Evolutionary conservation across 2,888 invertebrate genomes (phyloP).

Genomic region (Daptonema setosum): DNA sequence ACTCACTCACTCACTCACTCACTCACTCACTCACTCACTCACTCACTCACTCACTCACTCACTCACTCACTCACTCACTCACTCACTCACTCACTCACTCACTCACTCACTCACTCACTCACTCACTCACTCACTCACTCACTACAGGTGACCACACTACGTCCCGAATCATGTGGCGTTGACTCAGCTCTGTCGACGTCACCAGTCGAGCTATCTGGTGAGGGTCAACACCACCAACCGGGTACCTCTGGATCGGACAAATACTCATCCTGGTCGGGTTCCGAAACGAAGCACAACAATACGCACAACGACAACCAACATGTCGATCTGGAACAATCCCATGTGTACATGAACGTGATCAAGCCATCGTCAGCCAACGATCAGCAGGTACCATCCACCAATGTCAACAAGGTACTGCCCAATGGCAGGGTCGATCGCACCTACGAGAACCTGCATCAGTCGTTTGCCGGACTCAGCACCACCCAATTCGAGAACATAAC

Average conservation of each 20-base stretch:
- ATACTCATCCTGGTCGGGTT: conserved; percentile 8
- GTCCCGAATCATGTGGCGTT: background rate
- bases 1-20: too few species aligned
- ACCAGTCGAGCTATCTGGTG: conserved; percentile 9
- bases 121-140: too few species aligned
- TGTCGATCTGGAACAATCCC: background rate
- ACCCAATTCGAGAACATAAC: conserved; percentile 5
- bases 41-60: too few species aligned
- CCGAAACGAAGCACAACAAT: background rate
- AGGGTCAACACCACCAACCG: background rate
- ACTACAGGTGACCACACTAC: background rate
- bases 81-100: too few species aligned
- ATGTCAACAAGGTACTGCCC: background rate
- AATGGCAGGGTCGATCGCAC: background rate
- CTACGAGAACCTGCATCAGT: conserved; percentile 3
- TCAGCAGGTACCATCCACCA: background rate
- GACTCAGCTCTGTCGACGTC: conserved; percentile 16
- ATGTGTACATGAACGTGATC: conserved; percentile 6
- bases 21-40: too few species aligned
- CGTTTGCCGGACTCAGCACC: background rate
- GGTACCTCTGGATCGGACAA: background rate
- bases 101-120: too few species aligned
- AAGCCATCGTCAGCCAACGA: too few species aligned
- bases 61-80: too few species aligned
- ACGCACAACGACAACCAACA: background rate